These are phyloP conservation scores for Nemapogon koenigi DNA, from an alignment of 2,888 invertebrate species.

Conservation along the genomic window DNA sequence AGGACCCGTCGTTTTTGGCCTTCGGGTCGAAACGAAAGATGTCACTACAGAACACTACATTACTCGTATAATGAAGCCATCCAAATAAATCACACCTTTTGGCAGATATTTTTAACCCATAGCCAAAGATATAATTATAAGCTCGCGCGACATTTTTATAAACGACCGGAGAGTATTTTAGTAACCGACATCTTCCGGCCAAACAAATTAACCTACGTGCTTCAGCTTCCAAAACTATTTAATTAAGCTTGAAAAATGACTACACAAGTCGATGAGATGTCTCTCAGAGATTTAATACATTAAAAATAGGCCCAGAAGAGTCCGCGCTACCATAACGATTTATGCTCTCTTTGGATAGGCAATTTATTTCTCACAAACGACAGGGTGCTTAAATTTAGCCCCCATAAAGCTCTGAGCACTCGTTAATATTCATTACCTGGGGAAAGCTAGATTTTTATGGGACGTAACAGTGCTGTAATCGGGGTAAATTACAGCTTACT, in stretches of 20 bases:
- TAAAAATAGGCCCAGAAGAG: slow-evolving; percentile 12
- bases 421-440: slow-evolving; percentile 12
- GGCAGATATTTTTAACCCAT: too few species aligned
- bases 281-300: slow-evolving; percentile 6
- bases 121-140: too few species aligned
- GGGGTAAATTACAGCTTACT: slow-evolving; percentile 10
- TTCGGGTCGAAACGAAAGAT: too few species aligned
- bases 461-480: slow-evolving; percentile 12
- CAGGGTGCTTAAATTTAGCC: slow-evolving; percentile 9
- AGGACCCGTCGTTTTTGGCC: too few species aligned
- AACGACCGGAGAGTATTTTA: slow-evolving; percentile 15
- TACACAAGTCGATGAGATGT: slow-evolving; percentile 14
- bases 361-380: slow-evolving; percentile 13
- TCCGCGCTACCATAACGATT: slow-evolving; percentile 13
- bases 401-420: slow-evolving; percentile 1
- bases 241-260: slow-evolving; percentile 30
- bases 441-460: slow-evolving; percentile 12
- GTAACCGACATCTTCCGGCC: slow-evolving; percentile 18
- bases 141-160: slow-evolving; percentile 1
- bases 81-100: too few species aligned
- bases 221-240: slow-evolving; percentile 20
- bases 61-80: too few species aligned
- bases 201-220: slow-evolving; percentile 21
- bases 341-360: slow-evolving; percentile 11
- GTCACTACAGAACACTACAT: too few species aligned